Percentiles rank a stretch among this genome's conserved stretches.
These are phyloP conservation scores for Stictocephala bisonia DNA, from an alignment of 2,888 invertebrate species.

Conservation along the genomic window DNA sequence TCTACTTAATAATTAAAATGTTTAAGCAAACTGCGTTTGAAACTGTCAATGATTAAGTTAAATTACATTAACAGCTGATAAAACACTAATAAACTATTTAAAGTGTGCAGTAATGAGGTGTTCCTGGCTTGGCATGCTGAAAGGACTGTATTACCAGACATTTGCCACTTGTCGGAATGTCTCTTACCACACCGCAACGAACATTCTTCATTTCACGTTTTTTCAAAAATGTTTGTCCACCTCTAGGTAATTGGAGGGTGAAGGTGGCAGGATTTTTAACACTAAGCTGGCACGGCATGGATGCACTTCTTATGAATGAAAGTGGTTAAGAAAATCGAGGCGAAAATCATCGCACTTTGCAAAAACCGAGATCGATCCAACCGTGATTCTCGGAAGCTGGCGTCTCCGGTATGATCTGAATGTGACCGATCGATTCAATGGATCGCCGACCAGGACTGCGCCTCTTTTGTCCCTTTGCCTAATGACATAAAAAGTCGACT, in stretches of 20 bases:
- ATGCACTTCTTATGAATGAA: conserved; percentile 35
- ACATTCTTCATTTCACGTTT: conserved; percentile 25
- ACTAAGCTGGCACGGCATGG: background rate
- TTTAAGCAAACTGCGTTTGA: no score
- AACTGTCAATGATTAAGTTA: no score
- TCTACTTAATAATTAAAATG: no score
- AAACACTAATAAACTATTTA: no score
- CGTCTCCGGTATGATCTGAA: conserved; percentile 9
- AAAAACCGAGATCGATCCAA: conserved; percentile 1
- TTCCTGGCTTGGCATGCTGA: no score
- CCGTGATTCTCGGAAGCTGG: conserved; percentile 15
- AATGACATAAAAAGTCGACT: conserved; percentile 38
- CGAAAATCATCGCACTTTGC: conserved; percentile 38
- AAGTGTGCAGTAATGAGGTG: no score
- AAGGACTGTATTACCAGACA: no score
- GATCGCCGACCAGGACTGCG: conserved; percentile 18
- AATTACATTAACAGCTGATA: no score
- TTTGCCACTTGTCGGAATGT: no score
- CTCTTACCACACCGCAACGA: no score
- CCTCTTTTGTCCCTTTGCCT: conserved; percentile 38
- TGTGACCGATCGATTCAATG: conserved; percentile 33
- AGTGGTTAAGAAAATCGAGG: conserved; percentile 25
- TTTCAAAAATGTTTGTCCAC: background rate
- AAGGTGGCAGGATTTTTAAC: conserved; percentile 5
- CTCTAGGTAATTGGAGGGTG: conserved; percentile 6